These are phyloP conservation scores for Hyles vespertilio DNA, from an alignment of 1,140 invertebrate genomes.

Conservation along the genomic window DNA sequence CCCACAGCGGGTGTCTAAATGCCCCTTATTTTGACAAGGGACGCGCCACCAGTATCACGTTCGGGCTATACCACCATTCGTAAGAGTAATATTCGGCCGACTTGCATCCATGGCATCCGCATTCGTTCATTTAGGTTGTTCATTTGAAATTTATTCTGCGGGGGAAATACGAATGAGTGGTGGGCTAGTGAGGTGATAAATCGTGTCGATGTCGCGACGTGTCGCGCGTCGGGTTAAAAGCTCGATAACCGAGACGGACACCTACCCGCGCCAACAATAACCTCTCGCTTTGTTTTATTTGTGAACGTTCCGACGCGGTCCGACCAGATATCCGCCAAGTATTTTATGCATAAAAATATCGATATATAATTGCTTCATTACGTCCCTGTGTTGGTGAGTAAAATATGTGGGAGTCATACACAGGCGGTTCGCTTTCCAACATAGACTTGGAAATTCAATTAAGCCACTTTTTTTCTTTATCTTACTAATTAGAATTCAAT, in stretches of 20 bases:
- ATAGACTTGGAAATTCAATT: constrained; percentile 14
- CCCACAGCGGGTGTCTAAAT: too few relatives aligned
- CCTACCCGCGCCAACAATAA: constrained; percentile 71
- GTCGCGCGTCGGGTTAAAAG: constrained; percentile 73
- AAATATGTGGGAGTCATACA: constrained; percentile 73
- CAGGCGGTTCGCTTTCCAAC: constrained; percentile 46
- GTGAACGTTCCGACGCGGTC: constrained; percentile 47
- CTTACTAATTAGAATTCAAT: constrained; percentile 21
- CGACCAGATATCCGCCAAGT: constrained; percentile 67
- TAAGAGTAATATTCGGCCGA: too few relatives aligned
- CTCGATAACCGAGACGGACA: constrained; percentile 71
- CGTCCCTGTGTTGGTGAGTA: constrained; percentile 73
- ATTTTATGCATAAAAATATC: constrained; percentile 76
- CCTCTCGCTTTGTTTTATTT: constrained; percentile 68
- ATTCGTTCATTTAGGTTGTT: constrained; percentile 59
- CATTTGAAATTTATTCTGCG: constrained; percentile 59
- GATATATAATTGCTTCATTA: constrained; percentile 77
- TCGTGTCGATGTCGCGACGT: constrained; percentile 67
- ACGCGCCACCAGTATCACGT: too few relatives aligned
- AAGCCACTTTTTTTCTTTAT: constrained; percentile 9
- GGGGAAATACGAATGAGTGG: constrained; percentile 68
- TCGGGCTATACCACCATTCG: too few relatives aligned
- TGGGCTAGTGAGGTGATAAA: constrained; percentile 71
- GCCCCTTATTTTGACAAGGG: too few relatives aligned
- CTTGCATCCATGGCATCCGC: constrained; percentile 5